Evolutionary conservation across 1,140 invertebrate species (phyloP).

Genomic region (Papilio aristodemus): DNA sequence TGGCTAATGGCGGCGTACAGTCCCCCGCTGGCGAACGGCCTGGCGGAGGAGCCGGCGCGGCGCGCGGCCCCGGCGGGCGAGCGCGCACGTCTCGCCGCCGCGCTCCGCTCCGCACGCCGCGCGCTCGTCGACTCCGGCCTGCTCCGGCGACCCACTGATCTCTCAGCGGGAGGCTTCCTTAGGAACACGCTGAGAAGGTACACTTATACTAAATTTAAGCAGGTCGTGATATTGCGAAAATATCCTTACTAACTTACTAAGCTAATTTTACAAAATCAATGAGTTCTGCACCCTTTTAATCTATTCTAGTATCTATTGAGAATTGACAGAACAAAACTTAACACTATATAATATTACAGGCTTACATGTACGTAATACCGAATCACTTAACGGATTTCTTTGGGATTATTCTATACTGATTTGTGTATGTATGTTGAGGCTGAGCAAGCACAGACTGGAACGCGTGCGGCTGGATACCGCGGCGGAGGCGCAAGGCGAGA

Average conservation of each 20-base stretch:
- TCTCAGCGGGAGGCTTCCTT: conserved; percentile 88
- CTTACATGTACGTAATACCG: too few species aligned
- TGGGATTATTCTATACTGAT: too few species aligned
- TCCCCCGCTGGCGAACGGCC: conserved; percentile 90
- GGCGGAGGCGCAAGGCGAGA: conserved; percentile 85
- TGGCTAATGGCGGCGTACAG: conserved; percentile 95
- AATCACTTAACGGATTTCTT: too few species aligned
- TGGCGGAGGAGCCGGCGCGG: conserved; percentile 85
- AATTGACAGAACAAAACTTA: too few species aligned
- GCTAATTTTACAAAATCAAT: too few species aligned
- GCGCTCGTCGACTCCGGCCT: conserved; percentile 91
- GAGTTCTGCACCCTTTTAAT: too few species aligned
- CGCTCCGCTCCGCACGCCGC: conserved; percentile 85
- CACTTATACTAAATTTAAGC: too few species aligned
- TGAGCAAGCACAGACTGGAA: conserved; percentile 93
- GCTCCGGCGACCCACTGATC: conserved; percentile 90
- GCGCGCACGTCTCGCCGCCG: conserved; percentile 64
- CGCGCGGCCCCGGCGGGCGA: conserved; percentile 69
- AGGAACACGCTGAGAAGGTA: conserved; percentile 91
- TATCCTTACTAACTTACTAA: too few species aligned
- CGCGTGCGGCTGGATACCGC: conserved; percentile 91
- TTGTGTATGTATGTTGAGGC: too few species aligned
- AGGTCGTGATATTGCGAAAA: too few species aligned
- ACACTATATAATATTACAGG: too few species aligned
- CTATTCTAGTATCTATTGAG: too few species aligned